Conservation (phyloP, 1,140 invertebrate species). For the Drosophila insularis region DNA sequence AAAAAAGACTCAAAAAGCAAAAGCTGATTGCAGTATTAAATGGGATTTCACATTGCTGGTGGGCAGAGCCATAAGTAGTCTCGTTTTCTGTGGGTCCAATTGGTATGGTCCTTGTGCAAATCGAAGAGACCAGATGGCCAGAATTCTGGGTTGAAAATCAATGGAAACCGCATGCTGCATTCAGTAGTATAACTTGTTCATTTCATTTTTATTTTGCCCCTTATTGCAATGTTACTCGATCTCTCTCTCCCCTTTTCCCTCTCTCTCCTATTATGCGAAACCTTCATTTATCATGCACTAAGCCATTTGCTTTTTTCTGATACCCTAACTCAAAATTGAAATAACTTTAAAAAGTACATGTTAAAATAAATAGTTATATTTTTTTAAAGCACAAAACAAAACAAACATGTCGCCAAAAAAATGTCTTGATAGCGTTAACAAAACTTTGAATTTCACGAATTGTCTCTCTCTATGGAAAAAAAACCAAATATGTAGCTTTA, state of each 20-base stretch:
- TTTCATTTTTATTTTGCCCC: neutral
- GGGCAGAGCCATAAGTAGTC: slow-evolving; percentile 22
- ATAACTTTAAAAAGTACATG: neutral
- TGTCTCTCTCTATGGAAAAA: neutral
- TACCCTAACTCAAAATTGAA: neutral
- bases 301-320: neutral
- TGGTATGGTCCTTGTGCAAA: slow-evolving; percentile 41
- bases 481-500: neutral
- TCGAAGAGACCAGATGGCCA: slow-evolving; percentile 43
- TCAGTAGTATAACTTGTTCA: neutral
- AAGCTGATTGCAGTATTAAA: slow-evolving; percentile 76
- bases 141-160: neutral
- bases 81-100: slow-evolving; percentile 20
- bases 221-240: neutral
- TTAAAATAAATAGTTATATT: neutral
- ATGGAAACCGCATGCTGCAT: neutral
- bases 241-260: neutral
- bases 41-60: slow-evolving; percentile 46
- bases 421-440: neutral
- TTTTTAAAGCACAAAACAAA: neutral
- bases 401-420: neutral
- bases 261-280: too few relatives aligned
- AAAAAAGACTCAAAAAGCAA: slow-evolving; percentile 62
- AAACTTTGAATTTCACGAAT: neutral
- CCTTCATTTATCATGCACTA: neutral